phyloP scores from a whole-genome alignment of 2,888 invertebrate genomes.

The Acrobasis consociella region DNA sequence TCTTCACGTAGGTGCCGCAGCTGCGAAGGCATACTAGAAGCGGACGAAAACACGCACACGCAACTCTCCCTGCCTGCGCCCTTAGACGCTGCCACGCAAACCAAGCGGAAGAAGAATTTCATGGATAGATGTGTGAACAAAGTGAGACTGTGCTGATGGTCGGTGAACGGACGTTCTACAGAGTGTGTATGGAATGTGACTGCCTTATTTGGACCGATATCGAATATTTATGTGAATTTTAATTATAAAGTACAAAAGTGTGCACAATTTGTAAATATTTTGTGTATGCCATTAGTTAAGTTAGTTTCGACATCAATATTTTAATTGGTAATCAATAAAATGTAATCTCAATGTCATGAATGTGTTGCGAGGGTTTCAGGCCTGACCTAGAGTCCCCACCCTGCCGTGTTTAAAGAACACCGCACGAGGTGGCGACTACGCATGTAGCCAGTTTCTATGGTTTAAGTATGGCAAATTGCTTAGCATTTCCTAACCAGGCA shows the following conservation, averaged over 20 bases:
- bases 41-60: slow-evolving; percentile 77
- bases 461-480: slow-evolving; percentile 76
- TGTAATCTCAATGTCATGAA: slow-evolving; percentile 75
- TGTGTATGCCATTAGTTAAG: slow-evolving; percentile 63
- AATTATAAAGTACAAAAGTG: slow-evolving; percentile 78
- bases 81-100: slow-evolving; percentile 81
- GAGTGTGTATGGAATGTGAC: slow-evolving; percentile 70
- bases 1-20: slow-evolving; percentile 80
- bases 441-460: slow-evolving; percentile 64
- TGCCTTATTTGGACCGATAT: slow-evolving; percentile 68
- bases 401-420: slow-evolving; percentile 73
- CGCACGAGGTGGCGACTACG: slow-evolving; percentile 60
- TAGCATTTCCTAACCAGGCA: slow-evolving; percentile 57
- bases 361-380: slow-evolving; percentile 46
- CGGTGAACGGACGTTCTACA: slow-evolving; percentile 45
- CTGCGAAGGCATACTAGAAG: slow-evolving; percentile 84
- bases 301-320: slow-evolving; percentile 51
- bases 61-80: slow-evolving; percentile 82
- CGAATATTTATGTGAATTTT: slow-evolving; percentile 69
- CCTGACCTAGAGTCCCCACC: slow-evolving; percentile 47
- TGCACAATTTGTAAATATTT: slow-evolving; percentile 78
- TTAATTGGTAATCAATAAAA: slow-evolving; percentile 62
- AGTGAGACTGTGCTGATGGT: slow-evolving; percentile 88
- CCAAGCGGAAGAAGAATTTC: slow-evolving; percentile 89
- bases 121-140: slow-evolving; percentile 93